Percentiles rank a stretch among this genome's conserved stretches.
These are phyloP conservation scores for Apotomis turbidana DNA, from an alignment of 2,888 invertebrate species.

Conservation along the genomic window DNA sequence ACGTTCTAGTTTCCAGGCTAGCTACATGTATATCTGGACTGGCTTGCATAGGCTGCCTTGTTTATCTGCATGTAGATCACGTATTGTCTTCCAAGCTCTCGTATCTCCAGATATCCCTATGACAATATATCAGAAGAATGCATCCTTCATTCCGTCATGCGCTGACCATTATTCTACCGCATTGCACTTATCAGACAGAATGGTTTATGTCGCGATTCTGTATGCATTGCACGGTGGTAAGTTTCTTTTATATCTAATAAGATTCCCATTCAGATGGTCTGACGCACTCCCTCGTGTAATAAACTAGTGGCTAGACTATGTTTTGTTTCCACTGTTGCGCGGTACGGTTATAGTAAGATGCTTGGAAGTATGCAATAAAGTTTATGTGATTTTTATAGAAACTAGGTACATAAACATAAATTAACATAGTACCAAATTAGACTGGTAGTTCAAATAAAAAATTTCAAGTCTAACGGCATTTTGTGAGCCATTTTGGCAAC, in stretches of 20 bases:
- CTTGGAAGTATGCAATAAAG: not conserved
- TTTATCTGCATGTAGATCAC: conserved; percentile 28
- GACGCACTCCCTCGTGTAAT: conserved; percentile 78
- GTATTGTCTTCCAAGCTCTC: not conserved
- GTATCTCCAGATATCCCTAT: conserved; percentile 20
- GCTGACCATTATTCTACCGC: conserved; percentile 55
- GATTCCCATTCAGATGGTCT: conserved; percentile 74
- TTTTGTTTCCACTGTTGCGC: conserved; percentile 55
- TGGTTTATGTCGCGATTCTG: conserved; percentile 60
- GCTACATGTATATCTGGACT: too few species aligned
- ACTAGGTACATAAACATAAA: too few species aligned
- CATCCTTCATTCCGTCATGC: conserved; percentile 47
- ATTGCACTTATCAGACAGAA: conserved; percentile 58
- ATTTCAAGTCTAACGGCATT: too few species aligned
- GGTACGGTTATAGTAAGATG: conserved; percentile 10
- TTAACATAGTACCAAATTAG: too few species aligned
- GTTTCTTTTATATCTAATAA: conserved; percentile 82
- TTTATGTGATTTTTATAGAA: not conserved
- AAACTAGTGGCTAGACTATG: conserved; percentile 64
- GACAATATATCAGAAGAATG: conserved; percentile 34
- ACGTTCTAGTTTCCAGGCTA: too few species aligned
- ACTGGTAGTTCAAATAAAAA: too few species aligned
- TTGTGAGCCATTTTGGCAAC: too few species aligned
- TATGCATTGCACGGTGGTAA: conserved; percentile 74
- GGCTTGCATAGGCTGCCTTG: too few species aligned